phyloP scores from a whole-genome alignment of 2,888 invertebrate genomes.

The Ectemnius lituratus region DNA sequence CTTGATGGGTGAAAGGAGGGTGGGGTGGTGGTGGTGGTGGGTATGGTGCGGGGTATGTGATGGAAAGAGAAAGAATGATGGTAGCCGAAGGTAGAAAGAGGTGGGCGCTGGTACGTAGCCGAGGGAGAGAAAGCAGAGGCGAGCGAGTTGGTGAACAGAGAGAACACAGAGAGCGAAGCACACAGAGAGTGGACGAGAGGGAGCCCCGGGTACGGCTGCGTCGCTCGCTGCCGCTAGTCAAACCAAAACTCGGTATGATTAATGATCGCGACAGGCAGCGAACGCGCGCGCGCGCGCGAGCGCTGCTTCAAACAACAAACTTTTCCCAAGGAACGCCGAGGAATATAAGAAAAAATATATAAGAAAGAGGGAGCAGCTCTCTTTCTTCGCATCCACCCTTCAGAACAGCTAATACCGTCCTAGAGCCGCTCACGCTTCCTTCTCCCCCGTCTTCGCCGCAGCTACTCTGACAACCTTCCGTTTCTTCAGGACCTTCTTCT shows the following conservation, averaged over 20 bases:
- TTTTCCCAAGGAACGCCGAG: constrained; percentile 81
- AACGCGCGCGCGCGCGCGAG: constrained; percentile 18
- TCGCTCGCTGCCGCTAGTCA: constrained; percentile 71
- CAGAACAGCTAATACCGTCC: constrained; percentile 75
- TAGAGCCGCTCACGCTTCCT: constrained; percentile 68
- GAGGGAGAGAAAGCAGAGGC: constrained; percentile 67
- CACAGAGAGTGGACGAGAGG: constrained; percentile 50
- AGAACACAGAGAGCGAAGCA: constrained; percentile 52
- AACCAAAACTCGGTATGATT: constrained; percentile 81
- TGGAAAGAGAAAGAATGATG: constrained; percentile 48
- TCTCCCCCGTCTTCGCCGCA: constrained; percentile 59
- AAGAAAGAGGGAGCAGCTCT: constrained; percentile 76
- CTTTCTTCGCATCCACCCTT: constrained; percentile 78
- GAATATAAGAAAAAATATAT: constrained; percentile 76
- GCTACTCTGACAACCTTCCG: constrained; percentile 70
- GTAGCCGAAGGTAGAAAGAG: constrained; percentile 41
- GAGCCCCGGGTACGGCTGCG: constrained; percentile 63
- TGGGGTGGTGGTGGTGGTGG: constrained; percentile 65
- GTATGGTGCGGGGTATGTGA: constrained; percentile 55
- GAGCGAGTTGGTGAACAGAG: constrained; percentile 52
- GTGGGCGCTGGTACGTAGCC: constrained; percentile 54
- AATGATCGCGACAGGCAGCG: constrained; percentile 79
- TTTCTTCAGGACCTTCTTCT: constrained; percentile 62
- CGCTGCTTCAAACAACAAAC: constrained; percentile 83
- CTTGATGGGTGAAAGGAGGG: constrained; percentile 32